These are phyloP conservation scores for Lineus longissimus DNA, from an alignment of 1,140 invertebrate species.

Conservation along the genomic window DNA sequence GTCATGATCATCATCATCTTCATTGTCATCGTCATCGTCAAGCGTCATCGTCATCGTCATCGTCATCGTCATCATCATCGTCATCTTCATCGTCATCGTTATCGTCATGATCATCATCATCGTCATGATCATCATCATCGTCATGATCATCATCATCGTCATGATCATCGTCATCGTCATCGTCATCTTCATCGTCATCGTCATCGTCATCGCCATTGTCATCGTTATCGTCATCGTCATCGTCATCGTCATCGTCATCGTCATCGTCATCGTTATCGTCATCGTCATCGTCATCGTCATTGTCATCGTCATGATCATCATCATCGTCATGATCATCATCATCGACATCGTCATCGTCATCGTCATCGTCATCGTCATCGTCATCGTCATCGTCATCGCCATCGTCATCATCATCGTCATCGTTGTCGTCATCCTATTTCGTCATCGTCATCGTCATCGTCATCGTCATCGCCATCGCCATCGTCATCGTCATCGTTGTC, in stretches of 20 bases:
- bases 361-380: constrained; percentile 7
- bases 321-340: too few species aligned
- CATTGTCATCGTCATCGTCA: too few species aligned
- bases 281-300: neutral
- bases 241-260: neutral
- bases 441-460: too few species aligned
- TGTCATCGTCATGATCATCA: too few species aligned
- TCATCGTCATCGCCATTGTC: constrained; percentile 14
- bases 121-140: too few species aligned
- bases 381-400: constrained; percentile 14
- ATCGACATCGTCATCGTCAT: neutral
- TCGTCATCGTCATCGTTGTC: neutral
- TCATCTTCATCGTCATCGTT: constrained; percentile 14
- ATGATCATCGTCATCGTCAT: too few species aligned
- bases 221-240: constrained; percentile 8
- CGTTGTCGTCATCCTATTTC: too few species aligned
- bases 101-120: too few species aligned
- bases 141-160: too few species aligned
- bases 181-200: constrained; percentile 13
- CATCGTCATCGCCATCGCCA: neutral
- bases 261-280: constrained; percentile 4
- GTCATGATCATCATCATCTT: too few species aligned
- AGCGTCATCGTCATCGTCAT: neutral
- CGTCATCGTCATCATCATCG: constrained; percentile 13
- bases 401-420: constrained; percentile 6